Evolutionary conservation across 2,113 vertebrate species (phyloP).

Genomic region (Brienomyrus brachyistius): DNA sequence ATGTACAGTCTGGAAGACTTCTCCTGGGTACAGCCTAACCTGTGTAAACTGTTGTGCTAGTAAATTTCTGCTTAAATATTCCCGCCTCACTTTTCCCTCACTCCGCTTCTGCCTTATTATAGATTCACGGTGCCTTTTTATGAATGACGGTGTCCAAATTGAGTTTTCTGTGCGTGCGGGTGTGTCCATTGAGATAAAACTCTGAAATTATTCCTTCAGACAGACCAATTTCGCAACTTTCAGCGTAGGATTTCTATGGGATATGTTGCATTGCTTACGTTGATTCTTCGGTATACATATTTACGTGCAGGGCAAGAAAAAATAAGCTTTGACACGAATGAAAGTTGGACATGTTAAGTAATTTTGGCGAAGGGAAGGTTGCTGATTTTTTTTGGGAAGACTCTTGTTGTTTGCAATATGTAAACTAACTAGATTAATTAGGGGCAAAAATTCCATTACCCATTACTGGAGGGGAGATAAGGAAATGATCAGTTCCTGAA

Average conservation of each 20-base stretch:
- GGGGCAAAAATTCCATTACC: constrained; percentile 59
- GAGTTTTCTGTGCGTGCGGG: neutral
- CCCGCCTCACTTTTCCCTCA: neutral
- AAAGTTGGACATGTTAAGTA: constrained; percentile 48
- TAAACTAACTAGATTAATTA: constrained; percentile 65
- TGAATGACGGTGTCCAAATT: neutral
- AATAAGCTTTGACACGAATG: constrained; percentile 21
- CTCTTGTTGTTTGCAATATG: constrained; percentile 54
- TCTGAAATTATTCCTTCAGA: neutral
- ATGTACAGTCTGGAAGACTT: neutral
- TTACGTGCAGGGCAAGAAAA: neutral
- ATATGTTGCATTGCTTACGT: neutral
- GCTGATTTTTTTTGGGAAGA: constrained; percentile 43
- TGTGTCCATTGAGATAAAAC: neutral
- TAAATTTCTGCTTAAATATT: neutral
- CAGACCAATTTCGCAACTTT: neutral
- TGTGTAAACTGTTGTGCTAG: neutral
- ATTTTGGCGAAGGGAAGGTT: constrained; percentile 48
- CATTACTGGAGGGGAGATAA: constrained; percentile 47
- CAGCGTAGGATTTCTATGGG: neutral
- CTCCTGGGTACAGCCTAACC: neutral
- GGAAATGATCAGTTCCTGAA: constrained; percentile 58
- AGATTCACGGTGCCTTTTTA: neutral
- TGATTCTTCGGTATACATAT: neutral
- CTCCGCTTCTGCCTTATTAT: neutral